Evolutionary conservation across 2,888 invertebrate genomes (phyloP).

Genomic region (Chironomus riparius): DNA sequence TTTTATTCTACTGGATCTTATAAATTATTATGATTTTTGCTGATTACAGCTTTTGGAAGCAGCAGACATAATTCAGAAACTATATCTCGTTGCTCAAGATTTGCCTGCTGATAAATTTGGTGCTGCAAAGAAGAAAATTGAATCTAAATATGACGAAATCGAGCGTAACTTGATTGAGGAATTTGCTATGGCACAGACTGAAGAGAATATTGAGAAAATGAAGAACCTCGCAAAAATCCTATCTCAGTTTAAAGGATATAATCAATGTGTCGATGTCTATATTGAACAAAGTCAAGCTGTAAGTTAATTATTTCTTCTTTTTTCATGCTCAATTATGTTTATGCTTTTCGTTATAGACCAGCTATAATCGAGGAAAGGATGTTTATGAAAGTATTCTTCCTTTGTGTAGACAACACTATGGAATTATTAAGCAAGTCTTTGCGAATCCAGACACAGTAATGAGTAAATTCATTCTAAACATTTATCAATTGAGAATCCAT

Average conservation of each 20-base stretch:
- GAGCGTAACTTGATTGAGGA: conserved; percentile 87
- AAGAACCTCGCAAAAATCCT: conserved; percentile 85
- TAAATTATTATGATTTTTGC: conserved; percentile 31
- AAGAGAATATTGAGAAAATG: conserved; percentile 80
- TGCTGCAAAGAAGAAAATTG: conserved; percentile 74
- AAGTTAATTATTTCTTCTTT: conserved; percentile 32
- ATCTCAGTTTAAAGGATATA: conserved; percentile 93
- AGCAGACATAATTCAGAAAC: conserved; percentile 94
- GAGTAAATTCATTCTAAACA: conserved; percentile 93
- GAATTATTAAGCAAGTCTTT: conserved; percentile 81
- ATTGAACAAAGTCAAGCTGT: conserved; percentile 94
- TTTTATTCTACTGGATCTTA: background rate
- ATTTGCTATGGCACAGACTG: conserved; percentile 81
- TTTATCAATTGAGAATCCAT: conserved; percentile 83
- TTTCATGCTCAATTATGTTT: background rate
- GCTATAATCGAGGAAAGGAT: conserved; percentile 69
- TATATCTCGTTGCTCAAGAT: conserved; percentile 92
- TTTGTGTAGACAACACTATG: conserved; percentile 78
- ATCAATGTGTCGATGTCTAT: conserved; percentile 91
- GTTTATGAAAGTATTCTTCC: conserved; percentile 85
- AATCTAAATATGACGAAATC: conserved; percentile 81
- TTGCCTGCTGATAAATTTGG: conserved; percentile 80
- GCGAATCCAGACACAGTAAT: conserved; percentile 93
- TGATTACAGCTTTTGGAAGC: conserved; percentile 72
- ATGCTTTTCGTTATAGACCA: conserved; percentile 51